phyloP scores from a whole-genome alignment of 2,888 invertebrate genomes.

The Catocala sponsa region DNA sequence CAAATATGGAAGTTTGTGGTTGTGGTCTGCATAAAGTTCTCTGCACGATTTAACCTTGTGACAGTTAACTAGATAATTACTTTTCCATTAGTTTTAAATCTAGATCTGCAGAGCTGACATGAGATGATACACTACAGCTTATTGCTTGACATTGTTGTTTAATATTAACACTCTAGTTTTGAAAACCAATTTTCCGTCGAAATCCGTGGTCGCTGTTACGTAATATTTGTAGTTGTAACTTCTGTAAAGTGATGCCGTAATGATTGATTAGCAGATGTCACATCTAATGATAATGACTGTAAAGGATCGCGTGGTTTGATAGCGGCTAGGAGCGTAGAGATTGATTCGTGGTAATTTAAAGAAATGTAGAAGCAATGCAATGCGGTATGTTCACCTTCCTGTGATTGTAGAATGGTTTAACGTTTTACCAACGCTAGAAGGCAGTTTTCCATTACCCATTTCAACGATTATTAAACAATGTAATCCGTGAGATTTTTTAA shows the following conservation, averaged over 20 bases:
- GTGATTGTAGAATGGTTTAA: conserved; percentile 30
- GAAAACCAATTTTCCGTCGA: too few species aligned
- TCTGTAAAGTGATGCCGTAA: neutral
- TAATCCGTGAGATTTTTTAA: neutral
- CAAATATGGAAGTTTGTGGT: too few species aligned
- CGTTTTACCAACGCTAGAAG: conserved; percentile 23
- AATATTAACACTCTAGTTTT: too few species aligned
- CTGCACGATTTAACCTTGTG: too few species aligned
- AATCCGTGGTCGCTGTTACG: neutral
- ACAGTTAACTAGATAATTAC: too few species aligned
- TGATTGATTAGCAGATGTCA: conserved; percentile 42
- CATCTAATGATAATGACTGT: conserved; percentile 30
- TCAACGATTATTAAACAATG: neutral
- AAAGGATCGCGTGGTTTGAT: conserved; percentile 57
- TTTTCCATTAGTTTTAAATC: too few species aligned
- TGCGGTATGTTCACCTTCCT: conserved; percentile 29
- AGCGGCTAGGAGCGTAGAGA: conserved; percentile 61
- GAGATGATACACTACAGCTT: too few species aligned
- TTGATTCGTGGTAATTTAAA: conserved; percentile 52
- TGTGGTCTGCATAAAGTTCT: too few species aligned
- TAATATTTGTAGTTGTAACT: neutral
- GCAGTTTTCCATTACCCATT: conserved; percentile 1
- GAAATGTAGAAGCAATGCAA: conserved; percentile 47
- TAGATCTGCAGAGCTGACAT: too few species aligned
- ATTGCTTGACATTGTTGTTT: too few species aligned